Conservation (phyloP, 2,113 vertebrate species). For the Grammomys surdaster region DNA sequence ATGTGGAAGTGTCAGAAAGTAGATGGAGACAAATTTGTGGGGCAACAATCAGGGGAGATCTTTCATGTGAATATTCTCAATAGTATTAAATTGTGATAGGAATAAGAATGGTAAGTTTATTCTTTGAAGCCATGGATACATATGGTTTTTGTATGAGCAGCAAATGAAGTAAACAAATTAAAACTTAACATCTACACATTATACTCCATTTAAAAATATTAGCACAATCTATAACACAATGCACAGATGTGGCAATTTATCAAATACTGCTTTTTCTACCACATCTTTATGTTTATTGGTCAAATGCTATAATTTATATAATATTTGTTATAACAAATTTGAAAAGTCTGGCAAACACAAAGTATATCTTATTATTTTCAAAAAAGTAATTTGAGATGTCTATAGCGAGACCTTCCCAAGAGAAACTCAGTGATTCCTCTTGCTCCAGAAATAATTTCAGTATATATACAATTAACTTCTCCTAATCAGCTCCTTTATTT, state of each 20-base stretch:
- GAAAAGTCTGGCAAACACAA: background rate
- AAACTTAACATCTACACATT: background rate
- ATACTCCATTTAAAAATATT: background rate
- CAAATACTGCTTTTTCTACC: background rate
- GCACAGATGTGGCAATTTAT: background rate
- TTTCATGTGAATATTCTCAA: background rate
- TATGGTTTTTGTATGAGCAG: background rate
- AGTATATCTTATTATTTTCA: background rate
- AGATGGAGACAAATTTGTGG: background rate
- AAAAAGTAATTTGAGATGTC: background rate
- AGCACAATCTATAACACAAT: background rate
- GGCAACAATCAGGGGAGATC: background rate
- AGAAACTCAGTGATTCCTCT: background rate
- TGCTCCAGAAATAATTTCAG: background rate
- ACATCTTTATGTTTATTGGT: background rate
- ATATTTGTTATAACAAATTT: background rate
- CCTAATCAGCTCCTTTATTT: background rate
- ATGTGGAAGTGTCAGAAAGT: background rate
- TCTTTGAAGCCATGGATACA: background rate
- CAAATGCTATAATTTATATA: background rate
- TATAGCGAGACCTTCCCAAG: background rate
- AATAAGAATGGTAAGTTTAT: background rate
- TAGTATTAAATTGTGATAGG: background rate
- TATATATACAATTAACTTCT: background rate
- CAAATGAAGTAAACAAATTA: background rate